A percentile compares a stretch with the other conserved stretches of the same genome.
Conservation (phyloP, 2,797 vertebrate species). For the Phoxinus dragarum region DNA sequence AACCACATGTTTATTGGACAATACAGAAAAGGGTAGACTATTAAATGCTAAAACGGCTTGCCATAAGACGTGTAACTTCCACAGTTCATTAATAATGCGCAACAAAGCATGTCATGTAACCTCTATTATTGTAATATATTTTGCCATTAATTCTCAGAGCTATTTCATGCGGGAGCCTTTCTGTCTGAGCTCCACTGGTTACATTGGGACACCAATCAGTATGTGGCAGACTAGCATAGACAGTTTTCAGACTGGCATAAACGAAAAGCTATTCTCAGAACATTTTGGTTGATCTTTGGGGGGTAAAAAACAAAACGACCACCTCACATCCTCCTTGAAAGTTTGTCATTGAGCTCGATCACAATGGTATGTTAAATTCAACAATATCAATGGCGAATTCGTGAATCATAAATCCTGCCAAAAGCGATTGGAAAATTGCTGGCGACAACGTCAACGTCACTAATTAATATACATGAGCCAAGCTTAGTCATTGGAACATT, state of each 20-base stretch:
- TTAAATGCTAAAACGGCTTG: too few relatives aligned
- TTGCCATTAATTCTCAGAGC: background rate
- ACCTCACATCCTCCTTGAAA: background rate
- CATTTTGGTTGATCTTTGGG: background rate
- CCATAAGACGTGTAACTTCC: background rate
- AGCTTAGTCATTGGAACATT: background rate
- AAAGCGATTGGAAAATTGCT: background rate
- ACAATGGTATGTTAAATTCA: background rate
- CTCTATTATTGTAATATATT: background rate
- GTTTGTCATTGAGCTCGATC: background rate
- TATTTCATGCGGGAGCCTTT: background rate
- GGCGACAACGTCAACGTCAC: background rate
- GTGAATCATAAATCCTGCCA: background rate
- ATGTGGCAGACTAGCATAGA: background rate
- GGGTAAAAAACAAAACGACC: background rate
- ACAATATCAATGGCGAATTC: background rate
- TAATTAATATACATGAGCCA: slow-evolving; percentile 10
- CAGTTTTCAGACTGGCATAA: background rate
- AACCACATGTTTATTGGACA: background rate
- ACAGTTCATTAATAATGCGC: background rate
- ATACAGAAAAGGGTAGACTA: too few relatives aligned
- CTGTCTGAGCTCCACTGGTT: slow-evolving; percentile 3
- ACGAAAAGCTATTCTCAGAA: background rate
- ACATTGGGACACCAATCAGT: background rate
- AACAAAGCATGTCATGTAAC: background rate